Percentiles rank a stretch among this genome's conserved stretches.
Evolutionary conservation across 2,113 vertebrate genomes (phyloP).

Genomic region (Mastomys coucha): DNA sequence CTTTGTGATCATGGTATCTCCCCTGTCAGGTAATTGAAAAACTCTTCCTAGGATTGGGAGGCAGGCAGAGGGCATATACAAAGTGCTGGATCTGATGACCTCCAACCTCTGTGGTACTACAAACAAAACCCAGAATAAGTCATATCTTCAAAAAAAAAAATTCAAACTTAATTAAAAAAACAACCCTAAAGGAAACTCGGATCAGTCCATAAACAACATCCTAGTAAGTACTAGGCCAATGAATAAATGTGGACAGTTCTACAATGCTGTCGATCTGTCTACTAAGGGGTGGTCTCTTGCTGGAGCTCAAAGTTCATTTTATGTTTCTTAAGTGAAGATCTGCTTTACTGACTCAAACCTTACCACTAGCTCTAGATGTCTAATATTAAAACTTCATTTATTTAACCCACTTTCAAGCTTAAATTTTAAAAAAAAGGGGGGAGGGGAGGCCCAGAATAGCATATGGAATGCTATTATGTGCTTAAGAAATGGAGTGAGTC

Average conservation of each 20-base stretch:
- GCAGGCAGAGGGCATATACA: background rate
- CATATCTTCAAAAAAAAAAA: background rate
- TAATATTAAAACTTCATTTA: conserved; percentile 24
- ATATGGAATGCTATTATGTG: background rate
- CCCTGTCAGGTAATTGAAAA: background rate
- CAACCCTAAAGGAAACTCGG: background rate
- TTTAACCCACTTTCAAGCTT: conserved; percentile 12
- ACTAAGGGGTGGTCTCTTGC: background rate
- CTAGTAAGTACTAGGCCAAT: background rate
- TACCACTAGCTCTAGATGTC: background rate
- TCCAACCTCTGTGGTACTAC: too few species aligned
- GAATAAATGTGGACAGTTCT: background rate
- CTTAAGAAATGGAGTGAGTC: background rate
- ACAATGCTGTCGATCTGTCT: background rate
- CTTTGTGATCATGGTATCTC: background rate
- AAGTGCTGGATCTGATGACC: background rate
- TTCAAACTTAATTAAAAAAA: conserved; percentile 16
- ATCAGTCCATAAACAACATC: background rate
- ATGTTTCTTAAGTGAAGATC: conserved; percentile 14
- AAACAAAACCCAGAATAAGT: background rate
- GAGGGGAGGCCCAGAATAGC: background rate
- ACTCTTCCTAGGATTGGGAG: background rate
- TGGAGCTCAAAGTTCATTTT: conserved; percentile 36
- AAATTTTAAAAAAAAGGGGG: background rate
- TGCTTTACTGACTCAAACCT: background rate